Percentiles rank a stretch among this genome's conserved stretches.
Conservation (phyloP, 1,140 invertebrate species). For the Saccostrea echinata region DNA sequence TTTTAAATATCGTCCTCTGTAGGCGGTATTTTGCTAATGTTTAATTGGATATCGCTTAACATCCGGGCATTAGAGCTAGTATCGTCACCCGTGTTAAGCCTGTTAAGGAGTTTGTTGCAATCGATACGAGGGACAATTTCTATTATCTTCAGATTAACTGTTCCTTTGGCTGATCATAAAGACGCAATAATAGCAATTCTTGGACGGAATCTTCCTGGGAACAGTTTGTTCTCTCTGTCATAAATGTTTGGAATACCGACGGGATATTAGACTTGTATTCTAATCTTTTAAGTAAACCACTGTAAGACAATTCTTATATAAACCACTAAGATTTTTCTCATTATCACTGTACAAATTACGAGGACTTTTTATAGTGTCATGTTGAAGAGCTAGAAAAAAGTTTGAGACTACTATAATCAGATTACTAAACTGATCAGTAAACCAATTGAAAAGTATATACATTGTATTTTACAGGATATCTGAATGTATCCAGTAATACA, state of each 20-base stretch:
- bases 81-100: constrained; percentile 19
- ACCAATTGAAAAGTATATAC: no score
- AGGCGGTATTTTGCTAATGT: constrained; percentile 31
- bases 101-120: not conserved
- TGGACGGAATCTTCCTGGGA: not conserved
- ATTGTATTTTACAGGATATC: no score
- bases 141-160: constrained; percentile 31
- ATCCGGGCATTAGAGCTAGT: not conserved
- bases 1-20: constrained; percentile 15
- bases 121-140: constrained; percentile 2
- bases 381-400: no score
- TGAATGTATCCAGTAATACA: no score
- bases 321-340: no score
- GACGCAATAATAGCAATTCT: not conserved
- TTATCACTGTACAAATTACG: no score
- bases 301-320: no score
- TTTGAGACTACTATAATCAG: no score
- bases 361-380: no score
- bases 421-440: no score
- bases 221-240: not conserved
- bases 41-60: constrained; percentile 3
- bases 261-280: not conserved
- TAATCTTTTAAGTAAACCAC: no score
- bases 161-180: constrained; percentile 1
- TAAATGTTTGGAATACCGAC: not conserved